Percentiles rank a stretch among this genome's conserved stretches.
Conservation (phyloP, 2,888 invertebrate species). For the Polyommatus iphigenia region DNA sequence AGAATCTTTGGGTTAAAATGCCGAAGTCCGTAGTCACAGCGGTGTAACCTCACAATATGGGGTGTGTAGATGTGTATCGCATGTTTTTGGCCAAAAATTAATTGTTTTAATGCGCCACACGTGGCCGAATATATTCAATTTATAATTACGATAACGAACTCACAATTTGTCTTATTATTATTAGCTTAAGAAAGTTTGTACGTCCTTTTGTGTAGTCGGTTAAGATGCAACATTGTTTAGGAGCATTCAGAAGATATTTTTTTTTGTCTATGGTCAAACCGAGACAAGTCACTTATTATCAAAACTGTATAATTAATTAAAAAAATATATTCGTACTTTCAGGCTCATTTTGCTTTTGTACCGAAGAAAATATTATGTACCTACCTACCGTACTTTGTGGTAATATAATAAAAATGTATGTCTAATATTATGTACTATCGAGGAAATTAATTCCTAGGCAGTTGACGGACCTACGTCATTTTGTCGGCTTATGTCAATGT, state of each 20-base stretch:
- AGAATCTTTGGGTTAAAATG: neutral
- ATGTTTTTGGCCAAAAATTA: slow-evolving; percentile 43
- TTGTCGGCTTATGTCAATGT: too few species aligned
- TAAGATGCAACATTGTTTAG: too few species aligned
- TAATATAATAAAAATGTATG: too few species aligned
- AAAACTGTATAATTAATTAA: too few species aligned
- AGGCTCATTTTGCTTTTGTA: too few species aligned
- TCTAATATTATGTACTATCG: too few species aligned
- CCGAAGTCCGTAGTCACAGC: slow-evolving; percentile 34
- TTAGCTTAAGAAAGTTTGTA: neutral
- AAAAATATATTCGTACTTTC: too few species aligned
- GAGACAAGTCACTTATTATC: too few species aligned
- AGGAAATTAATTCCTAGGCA: too few species aligned
- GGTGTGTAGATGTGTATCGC: slow-evolving; percentile 41
- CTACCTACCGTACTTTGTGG: too few species aligned
- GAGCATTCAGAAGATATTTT: neutral
- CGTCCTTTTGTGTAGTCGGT: neutral
- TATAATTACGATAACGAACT: slow-evolving; percentile 27
- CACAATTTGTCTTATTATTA: slow-evolving; percentile 13
- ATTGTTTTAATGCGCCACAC: slow-evolving; percentile 38
- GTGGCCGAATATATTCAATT: slow-evolving; percentile 24
- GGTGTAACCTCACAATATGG: slow-evolving; percentile 32
- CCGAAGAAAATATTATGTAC: too few species aligned
- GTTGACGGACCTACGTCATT: too few species aligned
- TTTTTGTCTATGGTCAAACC: neutral